phyloP scores from a whole-genome alignment of 1,140 invertebrate genomes.

The Manduca sexta region DNA sequence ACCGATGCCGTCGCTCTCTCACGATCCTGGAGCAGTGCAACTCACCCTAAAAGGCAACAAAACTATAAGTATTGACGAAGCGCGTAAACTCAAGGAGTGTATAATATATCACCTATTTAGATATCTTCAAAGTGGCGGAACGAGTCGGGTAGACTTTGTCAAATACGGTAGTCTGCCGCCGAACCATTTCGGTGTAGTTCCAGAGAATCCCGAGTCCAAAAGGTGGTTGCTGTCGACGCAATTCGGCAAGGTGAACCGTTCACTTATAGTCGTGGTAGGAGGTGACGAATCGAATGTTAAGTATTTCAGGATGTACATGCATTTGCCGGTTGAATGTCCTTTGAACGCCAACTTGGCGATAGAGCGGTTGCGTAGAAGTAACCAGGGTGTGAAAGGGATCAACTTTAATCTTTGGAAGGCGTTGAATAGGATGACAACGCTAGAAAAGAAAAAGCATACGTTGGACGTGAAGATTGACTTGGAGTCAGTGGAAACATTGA shows the following conservation, averaged over 20 bases:
- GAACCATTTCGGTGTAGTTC: slow-evolving; percentile 42
- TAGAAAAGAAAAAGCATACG: neutral
- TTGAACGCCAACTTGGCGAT: neutral
- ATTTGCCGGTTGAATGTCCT: neutral
- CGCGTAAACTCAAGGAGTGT: slow-evolving; percentile 48
- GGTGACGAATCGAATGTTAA: slow-evolving; percentile 8
- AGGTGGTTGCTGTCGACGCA: slow-evolving; percentile 34
- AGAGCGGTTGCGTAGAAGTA: slow-evolving; percentile 41
- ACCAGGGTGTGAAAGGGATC: slow-evolving; percentile 46
- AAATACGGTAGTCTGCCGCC: slow-evolving; percentile 48
- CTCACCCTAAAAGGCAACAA: slow-evolving; percentile 42
- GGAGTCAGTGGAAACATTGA: slow-evolving; percentile 44
- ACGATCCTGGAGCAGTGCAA: slow-evolving; percentile 33
- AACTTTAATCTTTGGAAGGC: slow-evolving; percentile 54
- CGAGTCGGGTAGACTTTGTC: slow-evolving; percentile 40
- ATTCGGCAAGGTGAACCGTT: slow-evolving; percentile 34
- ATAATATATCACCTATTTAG: slow-evolving; percentile 46
- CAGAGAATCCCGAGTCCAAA: slow-evolving; percentile 47
- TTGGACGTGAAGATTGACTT: slow-evolving; percentile 48
- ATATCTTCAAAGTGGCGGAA: slow-evolving; percentile 35
- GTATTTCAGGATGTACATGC: neutral
- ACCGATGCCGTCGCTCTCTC: slow-evolving; percentile 36
- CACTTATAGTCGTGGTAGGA: slow-evolving; percentile 29
- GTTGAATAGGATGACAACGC: neutral
- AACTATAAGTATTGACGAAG: slow-evolving; percentile 21